Base-by-base conservation (phyloP, 2,113 vertebrate genomes). In the Dasypus novemcinctus region DNA sequence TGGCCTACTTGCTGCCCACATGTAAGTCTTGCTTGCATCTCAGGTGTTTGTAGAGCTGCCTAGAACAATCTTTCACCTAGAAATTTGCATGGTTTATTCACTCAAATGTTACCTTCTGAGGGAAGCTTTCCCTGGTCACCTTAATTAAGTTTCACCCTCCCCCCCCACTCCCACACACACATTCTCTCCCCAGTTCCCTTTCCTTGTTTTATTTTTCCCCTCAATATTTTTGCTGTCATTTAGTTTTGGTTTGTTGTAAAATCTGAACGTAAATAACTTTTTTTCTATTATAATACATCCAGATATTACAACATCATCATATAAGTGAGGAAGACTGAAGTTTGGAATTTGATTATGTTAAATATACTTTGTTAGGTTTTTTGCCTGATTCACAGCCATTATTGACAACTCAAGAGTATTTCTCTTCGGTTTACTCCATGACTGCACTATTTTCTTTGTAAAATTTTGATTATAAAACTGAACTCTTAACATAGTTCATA, bases 211-310 rank as follows among this genome's bases (percentile, higher is more conserved):
- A 68, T 46, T 78, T 52, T 76, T 86, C 38, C 72, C 21, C 29
- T 85, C 81, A 78, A 29, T 4, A 41, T 41, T 69, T 95, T 74
- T 1, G 71, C 66, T 69, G 38, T 23, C 33, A 81, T 87, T 80
- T 89, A 91, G 61, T 74, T 93, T 93, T 78, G 63, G 17, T 75
- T 95, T 86, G n/a, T 20, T 79, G 57, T 43, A 6, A 93, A 87
- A 79, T 5, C 18, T 80, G 61, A 94, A 90, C 66, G 49, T 36
- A 90, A 96, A 46, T 36, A 54, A 43, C 7, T 64, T 49, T 89
- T 63, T 83, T 85, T 18, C 36, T 84, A 78, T 20, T 81, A 41
- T 59, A 52, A 69, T 81, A 69, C 21, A 82, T 41, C 63, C 14
- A 63, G 71, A 54, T 75, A 76, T 71, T 87, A 69, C 14, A 8